Evolutionary conservation across 92 coral and sea anemone species (phyloP).

Genomic region (Meandrina meandrites): DNA sequence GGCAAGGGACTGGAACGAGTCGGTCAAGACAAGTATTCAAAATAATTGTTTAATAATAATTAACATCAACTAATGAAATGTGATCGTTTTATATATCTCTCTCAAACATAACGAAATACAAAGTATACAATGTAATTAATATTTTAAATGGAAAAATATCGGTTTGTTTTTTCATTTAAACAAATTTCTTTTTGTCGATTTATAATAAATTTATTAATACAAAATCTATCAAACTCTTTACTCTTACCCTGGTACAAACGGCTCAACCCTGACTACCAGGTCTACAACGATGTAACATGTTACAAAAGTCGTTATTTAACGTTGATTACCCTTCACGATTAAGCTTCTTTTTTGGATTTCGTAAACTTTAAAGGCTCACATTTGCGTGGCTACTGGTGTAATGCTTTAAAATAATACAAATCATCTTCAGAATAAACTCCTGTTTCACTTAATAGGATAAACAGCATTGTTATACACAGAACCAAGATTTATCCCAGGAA

Average conservation of each 20-base stretch:
- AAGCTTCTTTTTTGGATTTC: background rate
- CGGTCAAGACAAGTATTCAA: background rate
- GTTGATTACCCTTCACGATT: background rate
- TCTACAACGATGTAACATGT: too few relatives aligned
- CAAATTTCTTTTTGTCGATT: background rate
- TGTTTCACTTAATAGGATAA: background rate
- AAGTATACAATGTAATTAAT: background rate
- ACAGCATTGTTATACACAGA: background rate
- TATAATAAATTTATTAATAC: background rate
- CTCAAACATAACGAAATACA: background rate
- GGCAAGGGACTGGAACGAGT: background rate
- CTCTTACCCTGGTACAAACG: background rate
- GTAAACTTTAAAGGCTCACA: background rate
- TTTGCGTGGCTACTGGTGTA: background rate
- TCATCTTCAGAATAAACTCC: background rate
- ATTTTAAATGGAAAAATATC: background rate
- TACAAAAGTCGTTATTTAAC: background rate
- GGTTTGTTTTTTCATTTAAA: background rate
- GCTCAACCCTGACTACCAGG: background rate
- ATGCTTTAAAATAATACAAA: background rate
- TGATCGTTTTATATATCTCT: background rate
- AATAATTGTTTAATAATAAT: too few relatives aligned
- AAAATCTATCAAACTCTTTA: background rate
- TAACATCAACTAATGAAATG: background rate
- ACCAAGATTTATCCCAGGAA: too few relatives aligned